Evolutionary conservation across 1,140 invertebrate genomes (phyloP).

Genomic region (Manduca sexta): DNA sequence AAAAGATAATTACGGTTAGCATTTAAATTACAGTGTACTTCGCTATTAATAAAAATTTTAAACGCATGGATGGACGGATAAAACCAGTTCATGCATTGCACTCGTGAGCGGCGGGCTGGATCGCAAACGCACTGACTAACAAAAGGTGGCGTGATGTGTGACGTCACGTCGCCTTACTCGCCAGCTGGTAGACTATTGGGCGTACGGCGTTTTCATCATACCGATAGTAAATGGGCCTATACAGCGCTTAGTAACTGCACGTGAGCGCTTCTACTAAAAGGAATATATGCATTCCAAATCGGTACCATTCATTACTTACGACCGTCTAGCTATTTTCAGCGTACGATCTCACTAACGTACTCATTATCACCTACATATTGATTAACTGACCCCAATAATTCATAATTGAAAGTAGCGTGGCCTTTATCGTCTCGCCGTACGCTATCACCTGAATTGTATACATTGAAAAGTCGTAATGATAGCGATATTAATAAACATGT

Average conservation of each 20-base stretch:
- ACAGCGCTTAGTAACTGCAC: slow-evolving; percentile 1
- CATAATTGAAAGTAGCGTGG: too few species aligned
- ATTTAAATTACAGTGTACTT: too few species aligned
- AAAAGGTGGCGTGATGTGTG: slow-evolving; percentile 71
- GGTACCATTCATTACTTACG: too few species aligned
- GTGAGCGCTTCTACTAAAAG: background rate
- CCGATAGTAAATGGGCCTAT: background rate
- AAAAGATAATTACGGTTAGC: too few species aligned
- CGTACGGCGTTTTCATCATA: slow-evolving; percentile 17
- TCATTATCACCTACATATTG: too few species aligned
- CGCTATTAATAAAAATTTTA: background rate
- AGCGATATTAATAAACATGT: slow-evolving; percentile 15
- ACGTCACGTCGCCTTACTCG: slow-evolving; percentile 65
- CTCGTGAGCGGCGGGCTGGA: slow-evolving; percentile 39
- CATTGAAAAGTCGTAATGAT: slow-evolving; percentile 6
- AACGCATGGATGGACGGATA: background rate
- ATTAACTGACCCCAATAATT: too few species aligned
- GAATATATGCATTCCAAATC: too few species aligned
- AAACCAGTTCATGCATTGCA: background rate
- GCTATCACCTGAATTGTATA: background rate
- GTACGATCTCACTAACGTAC: too few species aligned
- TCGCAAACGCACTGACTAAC: slow-evolving; percentile 57
- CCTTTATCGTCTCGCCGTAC: too few species aligned
- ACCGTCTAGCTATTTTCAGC: too few species aligned
- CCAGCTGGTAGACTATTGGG: slow-evolving; percentile 32